These are phyloP conservation scores for Microctonus brassicae DNA, from an alignment of 2,888 invertebrate genomes.

Conservation along the genomic window DNA sequence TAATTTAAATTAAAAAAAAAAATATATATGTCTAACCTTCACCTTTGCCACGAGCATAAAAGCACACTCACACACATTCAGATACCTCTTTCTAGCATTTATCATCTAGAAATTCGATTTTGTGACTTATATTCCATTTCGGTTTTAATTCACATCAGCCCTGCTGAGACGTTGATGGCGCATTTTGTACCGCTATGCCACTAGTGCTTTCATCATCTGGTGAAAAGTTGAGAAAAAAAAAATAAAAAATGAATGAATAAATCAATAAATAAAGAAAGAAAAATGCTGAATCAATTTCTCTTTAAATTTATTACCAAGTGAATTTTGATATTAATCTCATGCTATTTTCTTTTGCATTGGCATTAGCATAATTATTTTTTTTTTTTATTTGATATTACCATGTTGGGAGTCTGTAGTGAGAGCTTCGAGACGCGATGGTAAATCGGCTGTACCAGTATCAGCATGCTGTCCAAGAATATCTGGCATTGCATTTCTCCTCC, in stretches of 20 bases:
- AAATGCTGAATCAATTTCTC: too few species aligned
- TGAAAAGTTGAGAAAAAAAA: constrained; percentile 36
- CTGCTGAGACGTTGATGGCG: constrained; percentile 51
- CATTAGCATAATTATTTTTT: not conserved
- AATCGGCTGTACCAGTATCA: constrained; percentile 80
- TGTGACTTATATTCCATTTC: not conserved
- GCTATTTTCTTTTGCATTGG: too few species aligned
- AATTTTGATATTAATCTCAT: not conserved
- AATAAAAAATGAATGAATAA: not conserved
- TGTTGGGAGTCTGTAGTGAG: constrained; percentile 75
- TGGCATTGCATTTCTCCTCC: constrained; percentile 89
- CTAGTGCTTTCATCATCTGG: constrained; percentile 56
- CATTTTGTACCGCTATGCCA: constrained; percentile 48
- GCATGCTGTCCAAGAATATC: constrained; percentile 84
- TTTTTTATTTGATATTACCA: constrained; percentile 40
- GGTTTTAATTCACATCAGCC: constrained; percentile 47
- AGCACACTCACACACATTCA: not conserved
- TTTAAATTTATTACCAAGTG: not conserved
- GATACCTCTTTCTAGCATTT: too few species aligned
- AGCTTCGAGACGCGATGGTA: constrained; percentile 82
- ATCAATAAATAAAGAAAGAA: not conserved
- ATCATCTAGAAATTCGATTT: constrained; percentile 25
- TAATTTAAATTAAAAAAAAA: not conserved
- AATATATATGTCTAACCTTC: too few species aligned
- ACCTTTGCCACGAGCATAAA: not conserved